These are phyloP conservation scores for Thalassaphorura encarpata DNA, from an alignment of 1,140 invertebrate species.

Conservation along the genomic window DNA sequence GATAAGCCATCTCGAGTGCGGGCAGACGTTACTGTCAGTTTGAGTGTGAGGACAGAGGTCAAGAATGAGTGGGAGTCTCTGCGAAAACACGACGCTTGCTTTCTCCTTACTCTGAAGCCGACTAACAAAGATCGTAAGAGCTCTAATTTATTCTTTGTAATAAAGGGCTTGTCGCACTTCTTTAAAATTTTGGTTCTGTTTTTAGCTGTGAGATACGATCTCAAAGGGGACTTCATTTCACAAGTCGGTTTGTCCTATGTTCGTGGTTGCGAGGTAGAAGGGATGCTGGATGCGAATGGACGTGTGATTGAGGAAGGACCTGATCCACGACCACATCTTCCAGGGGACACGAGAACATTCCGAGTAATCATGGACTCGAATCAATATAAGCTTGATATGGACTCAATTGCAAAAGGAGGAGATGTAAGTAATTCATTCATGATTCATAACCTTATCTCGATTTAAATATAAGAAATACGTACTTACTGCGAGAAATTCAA, in stretches of 20 bases:
- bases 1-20: conserved; percentile 86
- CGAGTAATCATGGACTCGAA: conserved; percentile 91
- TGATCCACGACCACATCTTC: conserved; percentile 71
- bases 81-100: conserved; percentile 95
- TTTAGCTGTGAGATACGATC: conserved; percentile 65
- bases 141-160: conserved; percentile 33
- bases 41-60: conserved; percentile 80
- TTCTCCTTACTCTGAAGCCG: conserved; percentile 83
- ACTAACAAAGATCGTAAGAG: conserved; percentile 61
- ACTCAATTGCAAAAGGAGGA: conserved; percentile 59
- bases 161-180: background rate
- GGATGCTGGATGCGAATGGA: conserved; percentile 93
- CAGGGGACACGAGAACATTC: conserved; percentile 83
- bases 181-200: conserved; percentile 29
- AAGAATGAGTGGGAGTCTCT: conserved; percentile 95
- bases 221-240: conserved; percentile 69
- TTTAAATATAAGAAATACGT: background rate
- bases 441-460: background rate
- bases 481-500: background rate
- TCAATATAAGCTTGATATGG: conserved; percentile 90
- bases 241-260: conserved; percentile 87
- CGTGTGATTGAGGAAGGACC: conserved; percentile 95
- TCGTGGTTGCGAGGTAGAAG: conserved; percentile 96
- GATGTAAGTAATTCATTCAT: conserved; percentile 42
- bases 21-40: conserved; percentile 85